Evolutionary conservation across 2,888 invertebrate genomes (phyloP).

Genomic region (Caenorhabditis angaria): DNA sequence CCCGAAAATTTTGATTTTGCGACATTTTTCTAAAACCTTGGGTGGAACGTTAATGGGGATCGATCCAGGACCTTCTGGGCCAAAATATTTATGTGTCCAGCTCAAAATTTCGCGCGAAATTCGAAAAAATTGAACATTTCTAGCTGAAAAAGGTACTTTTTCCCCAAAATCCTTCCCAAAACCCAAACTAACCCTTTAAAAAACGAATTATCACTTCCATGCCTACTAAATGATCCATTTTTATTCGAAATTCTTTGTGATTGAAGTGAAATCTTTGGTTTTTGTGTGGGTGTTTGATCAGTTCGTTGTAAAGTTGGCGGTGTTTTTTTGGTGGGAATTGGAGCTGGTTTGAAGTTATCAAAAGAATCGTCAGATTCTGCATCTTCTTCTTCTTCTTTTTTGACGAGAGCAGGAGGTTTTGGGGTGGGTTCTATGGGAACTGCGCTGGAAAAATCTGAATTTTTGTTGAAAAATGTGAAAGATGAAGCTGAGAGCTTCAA

Average conservation of each 20-base stretch:
- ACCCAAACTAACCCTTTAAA: neutral
- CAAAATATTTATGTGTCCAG: too few relatives aligned
- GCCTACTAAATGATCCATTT: neutral
- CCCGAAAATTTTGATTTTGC: too few relatives aligned
- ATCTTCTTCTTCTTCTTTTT: conserved; percentile 8
- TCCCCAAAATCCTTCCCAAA: neutral
- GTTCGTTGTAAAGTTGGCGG: neutral
- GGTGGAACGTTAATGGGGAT: too few relatives aligned
- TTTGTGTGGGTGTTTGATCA: neutral
- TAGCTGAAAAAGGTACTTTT: neutral
- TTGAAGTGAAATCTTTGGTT: neutral
- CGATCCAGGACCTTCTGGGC: too few relatives aligned
- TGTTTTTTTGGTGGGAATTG: neutral
- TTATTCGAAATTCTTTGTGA: neutral
- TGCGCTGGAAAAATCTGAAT: too few relatives aligned
- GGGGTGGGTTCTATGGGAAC: too few relatives aligned
- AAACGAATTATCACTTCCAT: conserved; percentile 21
- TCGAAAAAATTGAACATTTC: conserved; percentile 2
- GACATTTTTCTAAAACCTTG: too few relatives aligned
- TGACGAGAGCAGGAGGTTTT: neutral
- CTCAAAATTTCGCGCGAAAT: too few relatives aligned
- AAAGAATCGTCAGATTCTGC: conserved; percentile 37
- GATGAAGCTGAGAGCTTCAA: too few relatives aligned
- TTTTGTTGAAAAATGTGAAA: too few relatives aligned
- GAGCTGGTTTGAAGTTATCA: conserved; percentile 15